Evolutionary conservation across 2,113 vertebrate genomes (phyloP).

Genomic region (human (Homo sapiens)): GRCh38 chr11:14552001-14552500

Average conservation of each 20-base stretch:
- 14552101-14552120: neutral
- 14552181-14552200: neutral
- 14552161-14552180: neutral
- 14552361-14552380: neutral
- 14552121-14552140: neutral
- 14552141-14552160: neutral
- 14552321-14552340: neutral
- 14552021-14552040: neutral
- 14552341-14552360: neutral
- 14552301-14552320: neutral
- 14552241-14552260: neutral
- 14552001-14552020: neutral
- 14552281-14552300: neutral
- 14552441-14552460: neutral
- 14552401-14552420: conserved; percentile 18
- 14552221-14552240: neutral
- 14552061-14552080: neutral
- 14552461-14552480: neutral
- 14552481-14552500: neutral
- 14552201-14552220: neutral
- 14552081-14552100: neutral
- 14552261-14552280: neutral
- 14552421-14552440: neutral
- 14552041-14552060: neutral
- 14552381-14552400: conserved; percentile 12